Evolutionary conservation across 2,797 vertebrate species (phyloP).

Genomic region (Petrocephalus schoutedeni): DNA sequence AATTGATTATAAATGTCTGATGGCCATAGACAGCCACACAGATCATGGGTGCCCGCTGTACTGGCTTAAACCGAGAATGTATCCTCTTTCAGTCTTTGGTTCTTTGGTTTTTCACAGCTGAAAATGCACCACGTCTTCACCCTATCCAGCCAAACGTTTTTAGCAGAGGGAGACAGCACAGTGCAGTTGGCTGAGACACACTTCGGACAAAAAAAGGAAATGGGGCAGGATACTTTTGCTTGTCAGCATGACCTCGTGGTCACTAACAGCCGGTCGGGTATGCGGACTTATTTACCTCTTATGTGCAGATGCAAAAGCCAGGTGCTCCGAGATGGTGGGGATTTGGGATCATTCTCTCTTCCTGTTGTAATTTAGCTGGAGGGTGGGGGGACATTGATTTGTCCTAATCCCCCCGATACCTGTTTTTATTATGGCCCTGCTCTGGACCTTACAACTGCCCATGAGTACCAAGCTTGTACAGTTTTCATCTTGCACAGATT

Average conservation of each 20-base stretch:
- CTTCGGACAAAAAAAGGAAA: background rate
- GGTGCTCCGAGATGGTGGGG: constrained; percentile 2
- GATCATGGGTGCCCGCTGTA: background rate
- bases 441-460: background rate
- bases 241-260: constrained; percentile 1
- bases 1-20: background rate
- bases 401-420: background rate
- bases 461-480: background rate
- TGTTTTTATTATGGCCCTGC: background rate
- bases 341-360: background rate
- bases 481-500: background rate
- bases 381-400: background rate
- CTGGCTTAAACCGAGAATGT: background rate
- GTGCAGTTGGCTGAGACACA: constrained; percentile 8
- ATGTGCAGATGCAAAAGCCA: constrained; percentile 9
- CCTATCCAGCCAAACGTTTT: background rate
- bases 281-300: background rate
- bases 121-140: background rate
- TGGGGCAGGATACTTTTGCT: background rate
- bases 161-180: background rate
- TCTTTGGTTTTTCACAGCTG: background rate
- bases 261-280: background rate
- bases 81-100: background rate
- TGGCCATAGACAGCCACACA: background rate
- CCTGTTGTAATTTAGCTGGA: background rate